Evolutionary conservation across 2,797 vertebrate species (phyloP), one percentile per base, ranked within the genome.

Genomic region (Crocodylus rhombifer): DNA sequence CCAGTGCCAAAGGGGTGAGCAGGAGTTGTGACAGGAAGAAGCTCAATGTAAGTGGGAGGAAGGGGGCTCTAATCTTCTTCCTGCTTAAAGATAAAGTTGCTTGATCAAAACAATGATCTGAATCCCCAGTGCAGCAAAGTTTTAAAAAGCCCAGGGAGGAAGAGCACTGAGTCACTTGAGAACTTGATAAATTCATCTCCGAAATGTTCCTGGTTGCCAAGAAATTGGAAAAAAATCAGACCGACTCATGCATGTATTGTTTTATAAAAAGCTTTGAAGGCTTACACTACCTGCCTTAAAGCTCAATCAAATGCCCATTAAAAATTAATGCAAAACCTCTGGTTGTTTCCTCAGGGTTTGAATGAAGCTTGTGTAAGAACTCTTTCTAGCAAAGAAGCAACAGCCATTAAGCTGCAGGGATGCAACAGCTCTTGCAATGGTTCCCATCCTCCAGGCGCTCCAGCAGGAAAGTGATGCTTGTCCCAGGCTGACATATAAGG

Each of bases 161-260:
- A 93, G 79, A 87, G 91, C 81, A 89, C 33, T 91, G 63, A 95
- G 89, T 91, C 92, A 93, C n/a, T 63, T 77, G 23, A 62, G 64
- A 21, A 80, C 73, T 91, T 95, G 93, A 79, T 81, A 95, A 92
- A 75, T 83, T 79, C 65, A 88, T 56, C 93, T 93, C 93, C 94
- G 89, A 71, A 81, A 88, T 0, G 0, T 61, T 81, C 81, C 4
- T 65, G 23, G 18, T 64, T 94, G 96, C 95, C 96, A 97, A 94
- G 85, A 92, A 95, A 92, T 30, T 30, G 30, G 30, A 69, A 42
- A 42, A 42, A 42, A 92, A 79, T 91, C 77, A 92, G 80, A 91
- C 88, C 96, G 95, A 96, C 85, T 96, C 95, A 97, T 65, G 62
- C 69, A 33, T 75, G 56, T 71, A 85, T 93, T 89, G 63, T 91